Evolutionary conservation across 53 echinoderm and acorn worm species (phyloP), one percentile per base, ranked within the genome.

Genomic region (Glandiceps talaboti): DNA sequence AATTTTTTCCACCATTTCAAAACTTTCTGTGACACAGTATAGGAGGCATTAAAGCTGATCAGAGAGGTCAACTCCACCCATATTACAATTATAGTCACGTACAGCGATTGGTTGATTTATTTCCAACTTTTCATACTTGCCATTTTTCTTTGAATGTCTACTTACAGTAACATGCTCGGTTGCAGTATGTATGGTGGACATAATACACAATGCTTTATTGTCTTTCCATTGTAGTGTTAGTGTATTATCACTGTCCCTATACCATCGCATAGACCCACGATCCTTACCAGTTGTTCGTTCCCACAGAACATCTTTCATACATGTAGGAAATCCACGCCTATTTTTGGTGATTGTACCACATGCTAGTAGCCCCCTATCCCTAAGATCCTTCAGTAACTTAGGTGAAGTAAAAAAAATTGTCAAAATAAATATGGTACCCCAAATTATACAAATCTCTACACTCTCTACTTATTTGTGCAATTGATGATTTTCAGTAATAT

Each of bases 61-160:
- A 12, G 64, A 45, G 6, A 45, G 20, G 20, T 45, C 64, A 45
- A 45, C 64, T 12, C 64, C 64, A 6, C 64, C 64, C 80, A 28
- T 79, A 33, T 79, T 32, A 32, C 14, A 25, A 33, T 79, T 79
- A 27, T 79, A 79, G n/a, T 79, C 80, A 1, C 33, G 14, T 32
- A 79, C 33, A 26, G 80, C 80, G 33, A 79, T 79, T 79, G 80
- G 80, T 28, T 33, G 80, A 79, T 79, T 33, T 79, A 79, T 33
- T 28, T 79, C 80, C 28, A 32, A 32, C 31, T 77, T 32, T 10
- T 77, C 30, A 30, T 32, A 77, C n/a, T 77, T 77, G 30, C 78
- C 78, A 31, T 77, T 32, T 32, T 77, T 77, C 30, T 79, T 79
- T 1, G 33, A 32, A 28, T 33, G 32, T 33, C 80, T 79, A 28